Evolutionary conservation across 1,140 invertebrate species (phyloP), one percentile per base, ranked within the genome.

Genomic region (Brachionus calyciflorus): DNA sequence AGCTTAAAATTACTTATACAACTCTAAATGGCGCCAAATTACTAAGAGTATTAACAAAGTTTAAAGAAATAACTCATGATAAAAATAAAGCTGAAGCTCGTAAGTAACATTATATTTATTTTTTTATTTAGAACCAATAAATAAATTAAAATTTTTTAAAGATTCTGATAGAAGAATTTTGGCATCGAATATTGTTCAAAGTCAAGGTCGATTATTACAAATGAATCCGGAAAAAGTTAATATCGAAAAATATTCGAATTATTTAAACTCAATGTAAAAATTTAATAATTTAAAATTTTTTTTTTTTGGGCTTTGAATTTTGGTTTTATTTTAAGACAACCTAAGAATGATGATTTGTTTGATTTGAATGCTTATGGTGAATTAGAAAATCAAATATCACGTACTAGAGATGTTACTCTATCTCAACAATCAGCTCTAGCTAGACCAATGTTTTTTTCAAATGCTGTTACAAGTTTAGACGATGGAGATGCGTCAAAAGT

Each of bases 1-100:
- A 83, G 69, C 55, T 83, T 10, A 79, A 81, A 57, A 79, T 83
- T 19, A 65, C 79, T 28, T 83, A 83, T 76, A 81, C 79, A 7
- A 81, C 81, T 57, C 65, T 78, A 41, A 81, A 81, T 19, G 82
- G 82, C 2, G 80, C 78, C 4, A 79, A 80, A 51, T 81, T 81
- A 4, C 65, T 83, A 37, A 76, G 81, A 49, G 81, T 83, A 5
- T 33, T 82, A 17, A 82, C 82, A 14, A 78, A 81, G 41, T 73
- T 46, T 3, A 81, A 78, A 63, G 80, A 81, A 3, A 70, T 80
- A 14, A 83, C 82, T 1, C 41, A 65, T 4, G 79, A 82, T 65
- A 78, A 82, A 48, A 49, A 79, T 7, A 51, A 80, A 2, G 80
- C 82, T 28, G 82, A 83, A 73, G 77, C 79, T 78, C 78, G 82